A percentile compares a stretch with the other conserved stretches of the same genome.
Evolutionary conservation across 2,113 vertebrate genomes (phyloP).

Genomic region (Notechis scutatus): DNA sequence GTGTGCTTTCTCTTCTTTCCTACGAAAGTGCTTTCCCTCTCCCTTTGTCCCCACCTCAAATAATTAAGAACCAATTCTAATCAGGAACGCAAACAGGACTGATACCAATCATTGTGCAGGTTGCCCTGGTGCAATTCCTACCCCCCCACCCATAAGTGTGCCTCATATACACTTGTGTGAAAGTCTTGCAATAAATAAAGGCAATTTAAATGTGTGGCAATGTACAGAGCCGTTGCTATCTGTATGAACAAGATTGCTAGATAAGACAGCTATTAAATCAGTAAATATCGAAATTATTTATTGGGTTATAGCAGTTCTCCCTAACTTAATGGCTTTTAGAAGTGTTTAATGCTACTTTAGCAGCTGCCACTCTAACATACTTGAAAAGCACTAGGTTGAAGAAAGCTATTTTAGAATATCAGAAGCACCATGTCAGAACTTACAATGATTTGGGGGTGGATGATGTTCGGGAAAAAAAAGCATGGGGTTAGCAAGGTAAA

Average conservation of each 20-base stretch:
- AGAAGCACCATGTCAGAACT: constrained; percentile 34
- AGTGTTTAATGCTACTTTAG: not conserved
- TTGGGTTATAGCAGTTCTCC: constrained; percentile 17
- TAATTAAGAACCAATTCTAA: not conserved
- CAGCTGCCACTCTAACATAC: not conserved
- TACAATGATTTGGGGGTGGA: constrained; percentile 29
- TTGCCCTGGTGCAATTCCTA: not conserved
- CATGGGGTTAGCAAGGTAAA: not conserved
- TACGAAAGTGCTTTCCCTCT: not conserved
- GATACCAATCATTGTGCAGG: not conserved
- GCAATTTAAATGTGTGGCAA: not conserved
- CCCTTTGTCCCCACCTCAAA: not conserved
- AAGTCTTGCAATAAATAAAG: not conserved
- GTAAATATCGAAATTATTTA: not conserved
- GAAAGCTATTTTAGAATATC: constrained; percentile 51
- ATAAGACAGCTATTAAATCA: not conserved
- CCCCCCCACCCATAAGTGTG: not conserved
- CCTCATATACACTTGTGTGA: not conserved
- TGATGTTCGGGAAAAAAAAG: not conserved
- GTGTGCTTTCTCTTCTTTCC: constrained; percentile 43
- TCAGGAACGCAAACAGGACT: not conserved
- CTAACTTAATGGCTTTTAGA: constrained; percentile 10
- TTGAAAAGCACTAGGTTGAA: not conserved
- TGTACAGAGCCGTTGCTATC: not conserved
- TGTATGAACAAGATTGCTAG: not conserved